Percentiles rank a stretch among this genome's conserved stretches.
These are phyloP conservation scores for Pogonomyrmex barbatus DNA, from an alignment of 1,140 invertebrate genomes.

Conservation along the genomic window DNA sequence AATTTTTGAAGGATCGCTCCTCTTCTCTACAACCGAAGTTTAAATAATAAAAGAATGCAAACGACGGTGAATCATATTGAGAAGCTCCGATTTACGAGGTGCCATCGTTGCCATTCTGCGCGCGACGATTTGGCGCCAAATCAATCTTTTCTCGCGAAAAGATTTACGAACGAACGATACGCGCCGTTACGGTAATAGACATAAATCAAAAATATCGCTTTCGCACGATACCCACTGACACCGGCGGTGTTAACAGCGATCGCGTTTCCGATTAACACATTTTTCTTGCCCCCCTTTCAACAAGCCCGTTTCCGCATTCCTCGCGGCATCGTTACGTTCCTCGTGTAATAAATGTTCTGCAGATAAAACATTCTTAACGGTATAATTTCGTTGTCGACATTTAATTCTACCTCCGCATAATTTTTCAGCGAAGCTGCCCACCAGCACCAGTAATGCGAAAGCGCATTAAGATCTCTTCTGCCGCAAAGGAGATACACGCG, in stretches of 20 bases:
- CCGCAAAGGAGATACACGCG: conserved; percentile 11
- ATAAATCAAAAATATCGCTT: conserved; percentile 53
- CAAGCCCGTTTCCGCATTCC: not conserved
- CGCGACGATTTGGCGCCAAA: conserved; percentile 43
- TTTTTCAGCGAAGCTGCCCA: not conserved
- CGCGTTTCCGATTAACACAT: conserved; percentile 15
- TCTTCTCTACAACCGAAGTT: not conserved
- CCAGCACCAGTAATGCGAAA: conserved; percentile 1
- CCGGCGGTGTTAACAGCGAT: not conserved
- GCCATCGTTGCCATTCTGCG: not conserved
- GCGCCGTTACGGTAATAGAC: not conserved
- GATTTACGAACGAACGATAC: conserved; percentile 30
- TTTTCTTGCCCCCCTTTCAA: not conserved
- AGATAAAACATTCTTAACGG: not conserved
- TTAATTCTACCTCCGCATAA: conserved; percentile 11
- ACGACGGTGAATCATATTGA: not conserved
- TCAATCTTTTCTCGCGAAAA: conserved; percentile 20
- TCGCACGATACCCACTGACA: not conserved
- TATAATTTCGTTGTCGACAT: not conserved
- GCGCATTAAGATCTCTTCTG: conserved; percentile 21
- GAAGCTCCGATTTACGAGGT: conserved; percentile 31
- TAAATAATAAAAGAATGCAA: conserved; percentile 6
- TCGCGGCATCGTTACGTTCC: not conserved
- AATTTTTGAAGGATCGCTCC: not conserved
- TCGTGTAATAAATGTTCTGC: not conserved